Conservation (phyloP, 2,888 invertebrate species). For the Limenitis camilla region DNA sequence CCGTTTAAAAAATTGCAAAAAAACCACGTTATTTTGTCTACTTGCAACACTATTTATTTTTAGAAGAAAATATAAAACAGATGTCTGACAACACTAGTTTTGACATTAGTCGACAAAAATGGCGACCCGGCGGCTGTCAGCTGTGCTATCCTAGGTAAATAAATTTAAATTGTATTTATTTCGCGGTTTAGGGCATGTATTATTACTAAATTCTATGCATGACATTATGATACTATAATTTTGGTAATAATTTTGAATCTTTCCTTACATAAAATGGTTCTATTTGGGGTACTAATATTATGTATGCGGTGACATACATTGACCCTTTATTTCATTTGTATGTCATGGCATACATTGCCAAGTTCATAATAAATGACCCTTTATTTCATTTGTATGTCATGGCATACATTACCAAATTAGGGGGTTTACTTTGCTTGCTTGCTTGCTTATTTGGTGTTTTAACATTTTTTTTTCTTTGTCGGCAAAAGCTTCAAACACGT, state of each 20-base stretch:
- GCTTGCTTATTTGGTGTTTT: no score
- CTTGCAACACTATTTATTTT: slow-evolving; percentile 3
- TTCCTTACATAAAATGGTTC: no score
- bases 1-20: no score
- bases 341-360: slow-evolving; percentile 14
- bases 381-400: slow-evolving; percentile 8
- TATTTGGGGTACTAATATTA: slow-evolving; percentile 10
- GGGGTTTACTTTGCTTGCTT: no score
- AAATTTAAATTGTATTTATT: slow-evolving; percentile 13
- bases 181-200: slow-evolving; percentile 2
- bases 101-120: slow-evolving; percentile 12
- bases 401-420: slow-evolving; percentile 10
- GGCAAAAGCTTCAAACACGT: slow-evolving; percentile 9
- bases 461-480: slow-evolving; percentile 14
- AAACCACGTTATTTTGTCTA: slow-evolving; percentile 1
- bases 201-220: slow-evolving; percentile 16
- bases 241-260: slow-evolving; percentile 11
- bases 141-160: slow-evolving; percentile 14
- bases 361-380: slow-evolving; percentile 7
- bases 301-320: slow-evolving; percentile 14
- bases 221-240: slow-evolving; percentile 11
- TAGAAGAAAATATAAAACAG: slow-evolving; percentile 4
- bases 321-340: slow-evolving; percentile 7
- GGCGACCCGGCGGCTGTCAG: slow-evolving; percentile 13
- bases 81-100: slow-evolving; percentile 7